phyloP scores from a whole-genome alignment of 1,140 invertebrate species.

The Drosophila paulistorum region DNA sequence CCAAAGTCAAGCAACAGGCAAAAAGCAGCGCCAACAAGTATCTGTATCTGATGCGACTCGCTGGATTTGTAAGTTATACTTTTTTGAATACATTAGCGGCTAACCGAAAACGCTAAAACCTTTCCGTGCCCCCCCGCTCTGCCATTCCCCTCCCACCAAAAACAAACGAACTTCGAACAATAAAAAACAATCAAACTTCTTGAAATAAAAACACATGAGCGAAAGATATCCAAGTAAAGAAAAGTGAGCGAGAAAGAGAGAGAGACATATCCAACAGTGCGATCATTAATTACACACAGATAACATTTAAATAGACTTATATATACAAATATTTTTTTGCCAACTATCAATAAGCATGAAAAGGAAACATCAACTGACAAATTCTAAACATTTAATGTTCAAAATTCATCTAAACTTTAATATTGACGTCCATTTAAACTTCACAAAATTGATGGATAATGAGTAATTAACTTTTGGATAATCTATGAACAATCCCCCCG shows the following conservation, averaged over 20 bases:
- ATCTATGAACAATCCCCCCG: not conserved
- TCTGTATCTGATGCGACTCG: conserved; percentile 47
- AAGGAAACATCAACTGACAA: too few species aligned
- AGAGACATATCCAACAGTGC: not conserved
- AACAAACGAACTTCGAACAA: conserved; percentile 1
- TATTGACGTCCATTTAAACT: not conserved
- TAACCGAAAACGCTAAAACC: conserved; percentile 5
- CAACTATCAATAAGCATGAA: too few species aligned
- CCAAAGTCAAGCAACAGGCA: conserved; percentile 57
- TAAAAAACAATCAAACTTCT: not conserved
- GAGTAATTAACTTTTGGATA: not conserved
- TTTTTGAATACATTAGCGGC: conserved; percentile 72
- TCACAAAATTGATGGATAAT: not conserved
- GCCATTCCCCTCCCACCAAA: too few species aligned
- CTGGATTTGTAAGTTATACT: conserved; percentile 64
- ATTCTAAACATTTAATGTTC: too few species aligned
- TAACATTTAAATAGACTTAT: not conserved
- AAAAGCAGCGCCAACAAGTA: conserved; percentile 56
- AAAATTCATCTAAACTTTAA: not conserved
- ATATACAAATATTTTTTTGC: too few species aligned
- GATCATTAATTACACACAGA: not conserved
- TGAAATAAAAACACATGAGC: conserved; percentile 1
- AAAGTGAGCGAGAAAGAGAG: not conserved
- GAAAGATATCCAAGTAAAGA: not conserved
- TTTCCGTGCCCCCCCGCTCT: too few species aligned